Evolutionary conservation across 2,888 invertebrate species (phyloP).

Genomic region (Ennomos fuscantarius): DNA sequence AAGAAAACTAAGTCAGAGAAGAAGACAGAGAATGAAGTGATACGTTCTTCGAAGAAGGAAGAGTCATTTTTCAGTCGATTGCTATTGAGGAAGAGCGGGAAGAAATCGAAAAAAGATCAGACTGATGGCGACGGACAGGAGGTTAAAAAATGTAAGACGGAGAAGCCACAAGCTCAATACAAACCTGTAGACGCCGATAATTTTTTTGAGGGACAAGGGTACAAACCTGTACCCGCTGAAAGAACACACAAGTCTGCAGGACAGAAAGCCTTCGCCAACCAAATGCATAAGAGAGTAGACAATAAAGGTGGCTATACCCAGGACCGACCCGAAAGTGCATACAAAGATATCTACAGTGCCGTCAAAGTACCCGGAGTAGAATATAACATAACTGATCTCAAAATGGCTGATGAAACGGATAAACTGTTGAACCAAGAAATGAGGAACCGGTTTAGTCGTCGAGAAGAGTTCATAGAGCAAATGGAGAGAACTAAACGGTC

Average conservation of each 20-base stretch:
- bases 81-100: slow-evolving; percentile 88
- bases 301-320: slow-evolving; percentile 81
- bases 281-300: slow-evolving; percentile 81
- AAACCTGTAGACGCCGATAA: slow-evolving; percentile 69
- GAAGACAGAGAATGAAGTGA: slow-evolving; percentile 77
- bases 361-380: slow-evolving; percentile 77
- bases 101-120: slow-evolving; percentile 87
- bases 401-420: slow-evolving; percentile 80
- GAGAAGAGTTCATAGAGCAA: slow-evolving; percentile 71
- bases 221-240: slow-evolving; percentile 74
- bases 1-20: slow-evolving; percentile 81
- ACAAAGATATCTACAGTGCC: slow-evolving; percentile 79
- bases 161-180: slow-evolving; percentile 66
- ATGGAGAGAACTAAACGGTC: slow-evolving; percentile 64
- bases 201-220: slow-evolving; percentile 62
- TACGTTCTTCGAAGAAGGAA: slow-evolving; percentile 82
- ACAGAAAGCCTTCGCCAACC: slow-evolving; percentile 79
- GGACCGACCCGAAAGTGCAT: slow-evolving; percentile 62
- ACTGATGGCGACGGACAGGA: slow-evolving; percentile 74
- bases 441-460: slow-evolving; percentile 69
- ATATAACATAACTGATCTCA: slow-evolving; percentile 80
- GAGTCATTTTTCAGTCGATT: slow-evolving; percentile 88
- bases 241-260: slow-evolving; percentile 76
- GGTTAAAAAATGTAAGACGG: slow-evolving; percentile 70
- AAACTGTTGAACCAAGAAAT: slow-evolving; percentile 77